Evolutionary conservation across 2,888 invertebrate genomes (phyloP).

Genomic region (Cataglyphis cursor): DNA sequence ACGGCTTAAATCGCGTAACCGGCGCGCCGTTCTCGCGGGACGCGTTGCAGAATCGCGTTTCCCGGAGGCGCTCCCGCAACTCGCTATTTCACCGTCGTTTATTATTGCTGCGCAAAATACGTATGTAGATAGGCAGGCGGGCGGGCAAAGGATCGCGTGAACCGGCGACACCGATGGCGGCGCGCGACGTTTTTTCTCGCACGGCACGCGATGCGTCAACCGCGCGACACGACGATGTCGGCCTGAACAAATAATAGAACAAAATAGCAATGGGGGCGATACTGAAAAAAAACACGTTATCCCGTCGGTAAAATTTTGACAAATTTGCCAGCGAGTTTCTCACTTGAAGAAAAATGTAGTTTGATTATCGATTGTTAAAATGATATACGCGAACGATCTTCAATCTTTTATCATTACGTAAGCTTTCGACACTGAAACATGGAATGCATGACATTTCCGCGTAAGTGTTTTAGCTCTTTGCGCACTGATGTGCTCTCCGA

Average conservation of each 20-base stretch:
- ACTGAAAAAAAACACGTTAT: constrained; percentile 6
- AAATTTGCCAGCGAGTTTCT: background rate
- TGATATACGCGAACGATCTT: background rate
- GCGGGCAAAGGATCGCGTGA: constrained; percentile 58
- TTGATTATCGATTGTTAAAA: constrained; percentile 3
- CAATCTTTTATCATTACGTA: constrained; percentile 30
- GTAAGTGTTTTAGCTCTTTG: constrained; percentile 39
- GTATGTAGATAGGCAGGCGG: background rate
- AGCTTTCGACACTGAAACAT: background rate
- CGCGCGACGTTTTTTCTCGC: constrained; percentile 32
- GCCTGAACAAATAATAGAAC: constrained; percentile 15
- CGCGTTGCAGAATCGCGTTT: constrained; percentile 51
- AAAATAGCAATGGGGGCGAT: background rate
- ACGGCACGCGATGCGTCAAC: constrained; percentile 27
- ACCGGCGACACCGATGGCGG: constrained; percentile 45
- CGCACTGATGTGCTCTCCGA: constrained; percentile 16
- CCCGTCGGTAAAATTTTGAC: background rate
- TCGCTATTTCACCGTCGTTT: constrained; percentile 51
- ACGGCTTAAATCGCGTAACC: constrained; percentile 42
- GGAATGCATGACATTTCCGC: constrained; percentile 23
- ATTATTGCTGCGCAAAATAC: constrained; percentile 41
- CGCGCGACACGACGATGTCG: background rate
- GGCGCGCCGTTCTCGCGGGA: constrained; percentile 33
- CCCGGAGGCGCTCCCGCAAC: constrained; percentile 35
- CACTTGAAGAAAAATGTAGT: background rate